A percentile compares a stretch with the other conserved stretches of the same genome.
Conservation (phyloP, 1,140 invertebrate genomes). For the Heliothis virescens region DNA sequence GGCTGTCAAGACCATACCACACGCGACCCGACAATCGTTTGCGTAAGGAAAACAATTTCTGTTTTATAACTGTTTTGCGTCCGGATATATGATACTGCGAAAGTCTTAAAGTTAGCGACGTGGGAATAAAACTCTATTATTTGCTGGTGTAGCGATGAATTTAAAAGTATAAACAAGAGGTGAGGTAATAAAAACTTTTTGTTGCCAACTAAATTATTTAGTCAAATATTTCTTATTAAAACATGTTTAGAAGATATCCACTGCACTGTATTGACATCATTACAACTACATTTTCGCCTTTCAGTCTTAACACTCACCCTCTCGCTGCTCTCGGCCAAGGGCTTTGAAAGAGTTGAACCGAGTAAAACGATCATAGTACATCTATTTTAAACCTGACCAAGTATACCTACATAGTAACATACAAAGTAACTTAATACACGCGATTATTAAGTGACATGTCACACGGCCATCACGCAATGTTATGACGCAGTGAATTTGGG, state of each 20-base stretch:
- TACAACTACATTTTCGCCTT: not conserved
- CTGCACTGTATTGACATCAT: not conserved
- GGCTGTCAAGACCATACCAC: slow-evolving; percentile 43
- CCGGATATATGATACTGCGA: not conserved
- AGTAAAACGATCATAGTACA: slow-evolving; percentile 35
- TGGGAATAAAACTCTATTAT: not conserved
- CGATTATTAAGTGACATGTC: slow-evolving; percentile 22
- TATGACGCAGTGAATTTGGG: not conserved
- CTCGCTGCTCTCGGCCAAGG: slow-evolving; percentile 2
- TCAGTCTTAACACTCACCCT: not conserved
- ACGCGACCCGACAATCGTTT: slow-evolving; percentile 36
- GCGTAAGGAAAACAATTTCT: slow-evolving; percentile 20
- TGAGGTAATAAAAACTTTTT: no score
- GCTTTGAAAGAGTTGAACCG: slow-evolving; percentile 18
- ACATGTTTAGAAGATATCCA: no score
- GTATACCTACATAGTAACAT: slow-evolving; percentile 8
- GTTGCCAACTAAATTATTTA: no score
- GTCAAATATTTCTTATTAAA: no score
- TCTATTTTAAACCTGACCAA: slow-evolving; percentile 30
- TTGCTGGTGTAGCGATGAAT: not conserved
- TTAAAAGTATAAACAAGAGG: no score
- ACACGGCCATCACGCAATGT: slow-evolving; percentile 22
- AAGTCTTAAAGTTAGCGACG: not conserved
- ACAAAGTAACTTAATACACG: not conserved
- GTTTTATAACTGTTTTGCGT: slow-evolving; percentile 2